Evolutionary conservation across 2,797 vertebrate genomes (phyloP).

Genomic region (Microctenopoma steveboyesi): DNA sequence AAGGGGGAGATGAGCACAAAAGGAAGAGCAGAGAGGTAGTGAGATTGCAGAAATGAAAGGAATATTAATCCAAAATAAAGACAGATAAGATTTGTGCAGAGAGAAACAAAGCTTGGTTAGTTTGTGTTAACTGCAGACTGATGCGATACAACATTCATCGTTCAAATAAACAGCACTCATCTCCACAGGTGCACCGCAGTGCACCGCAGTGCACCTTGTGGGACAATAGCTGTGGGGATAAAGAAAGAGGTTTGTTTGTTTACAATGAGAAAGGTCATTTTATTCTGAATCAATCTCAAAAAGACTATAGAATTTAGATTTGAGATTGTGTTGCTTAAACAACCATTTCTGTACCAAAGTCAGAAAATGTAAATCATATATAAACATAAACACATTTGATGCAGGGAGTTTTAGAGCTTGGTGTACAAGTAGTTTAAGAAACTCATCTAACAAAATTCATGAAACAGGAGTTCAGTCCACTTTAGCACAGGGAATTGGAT

Average conservation of each 20-base stretch:
- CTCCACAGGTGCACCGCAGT: background rate
- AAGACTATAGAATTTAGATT: too few species aligned
- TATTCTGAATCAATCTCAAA: too few species aligned
- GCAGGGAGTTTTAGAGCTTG: background rate
- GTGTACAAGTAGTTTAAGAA: background rate
- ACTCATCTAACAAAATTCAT: background rate
- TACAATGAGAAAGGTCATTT: too few species aligned
- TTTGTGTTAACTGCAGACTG: conserved; percentile 23
- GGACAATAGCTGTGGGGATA: background rate
- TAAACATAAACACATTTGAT: background rate
- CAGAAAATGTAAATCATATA: too few species aligned
- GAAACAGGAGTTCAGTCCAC: conserved; percentile 16
- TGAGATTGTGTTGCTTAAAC: too few species aligned
- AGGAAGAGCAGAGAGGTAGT: background rate
- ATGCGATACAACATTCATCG: background rate
- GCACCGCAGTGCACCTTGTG: background rate
- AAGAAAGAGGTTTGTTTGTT: too few species aligned
- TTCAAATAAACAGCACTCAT: background rate
- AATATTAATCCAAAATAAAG: background rate
- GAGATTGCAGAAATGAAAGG: background rate
- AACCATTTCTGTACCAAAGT: too few species aligned
- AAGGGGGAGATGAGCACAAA: background rate
- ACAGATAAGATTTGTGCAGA: conserved; percentile 5
- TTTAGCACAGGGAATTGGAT: conserved; percentile 22
- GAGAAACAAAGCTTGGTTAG: conserved; percentile 33